Evolutionary conservation across 2,113 vertebrate species (phyloP).

Genomic region (Phyllostomus discolor): DNA sequence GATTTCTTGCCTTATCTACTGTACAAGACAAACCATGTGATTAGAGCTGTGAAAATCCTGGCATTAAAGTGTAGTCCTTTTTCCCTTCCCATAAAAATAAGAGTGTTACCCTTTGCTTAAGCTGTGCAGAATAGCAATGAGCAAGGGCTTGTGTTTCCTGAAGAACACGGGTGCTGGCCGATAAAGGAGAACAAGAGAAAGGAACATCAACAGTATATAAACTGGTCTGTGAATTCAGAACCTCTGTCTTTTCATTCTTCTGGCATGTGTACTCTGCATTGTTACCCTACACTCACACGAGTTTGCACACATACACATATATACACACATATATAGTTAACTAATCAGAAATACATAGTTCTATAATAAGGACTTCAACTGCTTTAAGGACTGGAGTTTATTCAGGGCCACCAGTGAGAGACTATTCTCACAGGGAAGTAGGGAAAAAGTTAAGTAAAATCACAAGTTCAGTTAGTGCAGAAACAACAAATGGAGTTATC

Average conservation of each 20-base stretch:
- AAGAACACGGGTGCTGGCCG: not conserved
- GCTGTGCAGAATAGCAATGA: not conserved
- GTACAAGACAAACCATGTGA: not conserved
- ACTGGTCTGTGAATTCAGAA: not conserved
- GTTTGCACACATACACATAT: not conserved
- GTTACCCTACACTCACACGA: rapidly evolving
- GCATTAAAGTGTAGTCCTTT: not conserved
- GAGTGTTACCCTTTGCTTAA: not conserved
- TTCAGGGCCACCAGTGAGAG: not conserved
- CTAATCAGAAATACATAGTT: not conserved
- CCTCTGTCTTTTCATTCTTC: not conserved
- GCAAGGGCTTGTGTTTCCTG: not conserved
- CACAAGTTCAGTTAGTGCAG: not conserved
- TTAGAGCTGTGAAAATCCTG: not conserved
- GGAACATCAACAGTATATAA: not conserved
- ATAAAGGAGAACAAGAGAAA: not conserved
- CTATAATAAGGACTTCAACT: not conserved
- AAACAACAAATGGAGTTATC: not conserved
- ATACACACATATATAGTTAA: not conserved
- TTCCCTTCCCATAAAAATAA: not conserved
- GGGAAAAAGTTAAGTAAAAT: not conserved
- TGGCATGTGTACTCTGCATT: not conserved
- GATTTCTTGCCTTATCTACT: not conserved
- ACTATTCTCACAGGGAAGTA: not conserved
- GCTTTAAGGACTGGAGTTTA: not conserved